A percentile compares a stretch with the other conserved stretches of the same genome.
Conservation (phyloP, 2,888 invertebrate genomes). For the Carterocephalus palaemon region DNA sequence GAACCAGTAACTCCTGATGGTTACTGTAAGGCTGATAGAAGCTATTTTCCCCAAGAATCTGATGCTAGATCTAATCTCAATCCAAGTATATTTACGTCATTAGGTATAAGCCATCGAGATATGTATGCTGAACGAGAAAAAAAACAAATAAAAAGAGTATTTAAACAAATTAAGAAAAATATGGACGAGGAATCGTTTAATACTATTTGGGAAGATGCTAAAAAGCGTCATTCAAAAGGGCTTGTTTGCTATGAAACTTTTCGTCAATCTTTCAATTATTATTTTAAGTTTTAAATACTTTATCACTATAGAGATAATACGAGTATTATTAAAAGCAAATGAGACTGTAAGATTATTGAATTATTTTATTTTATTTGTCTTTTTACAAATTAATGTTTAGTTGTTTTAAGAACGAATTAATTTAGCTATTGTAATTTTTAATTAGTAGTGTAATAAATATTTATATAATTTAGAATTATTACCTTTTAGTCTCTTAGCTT, state of each 20-base stretch:
- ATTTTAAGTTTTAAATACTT: too few relatives aligned
- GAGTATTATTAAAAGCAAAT: too few relatives aligned
- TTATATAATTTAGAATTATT: constrained; percentile 26
- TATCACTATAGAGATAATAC: too few relatives aligned
- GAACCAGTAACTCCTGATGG: constrained; percentile 38
- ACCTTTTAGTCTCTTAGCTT: constrained; percentile 85
- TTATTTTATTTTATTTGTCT: too few relatives aligned
- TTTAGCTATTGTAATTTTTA: too few relatives aligned
- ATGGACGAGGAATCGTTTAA: constrained; percentile 60
- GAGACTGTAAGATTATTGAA: too few relatives aligned
- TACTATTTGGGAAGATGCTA: constrained; percentile 58
- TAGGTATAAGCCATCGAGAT: constrained; percentile 43
- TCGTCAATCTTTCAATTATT: constrained; percentile 26
- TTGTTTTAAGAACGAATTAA: too few relatives aligned
- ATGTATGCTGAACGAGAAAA: constrained; percentile 40
- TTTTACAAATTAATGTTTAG: too few relatives aligned
- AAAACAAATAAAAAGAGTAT: constrained; percentile 48
- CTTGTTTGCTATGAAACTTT: constrained; percentile 64
- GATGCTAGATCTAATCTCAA: constrained; percentile 38
- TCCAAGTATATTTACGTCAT: constrained; percentile 39
- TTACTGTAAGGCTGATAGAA: constrained; percentile 39
- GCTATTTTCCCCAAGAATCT: constrained; percentile 41
- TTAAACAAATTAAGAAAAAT: constrained; percentile 56
- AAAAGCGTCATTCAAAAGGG: constrained; percentile 56
- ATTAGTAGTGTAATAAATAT: not conserved